Evolutionary conservation across 2,888 invertebrate genomes (phyloP).

Genomic region (Melanchra persicariae): DNA sequence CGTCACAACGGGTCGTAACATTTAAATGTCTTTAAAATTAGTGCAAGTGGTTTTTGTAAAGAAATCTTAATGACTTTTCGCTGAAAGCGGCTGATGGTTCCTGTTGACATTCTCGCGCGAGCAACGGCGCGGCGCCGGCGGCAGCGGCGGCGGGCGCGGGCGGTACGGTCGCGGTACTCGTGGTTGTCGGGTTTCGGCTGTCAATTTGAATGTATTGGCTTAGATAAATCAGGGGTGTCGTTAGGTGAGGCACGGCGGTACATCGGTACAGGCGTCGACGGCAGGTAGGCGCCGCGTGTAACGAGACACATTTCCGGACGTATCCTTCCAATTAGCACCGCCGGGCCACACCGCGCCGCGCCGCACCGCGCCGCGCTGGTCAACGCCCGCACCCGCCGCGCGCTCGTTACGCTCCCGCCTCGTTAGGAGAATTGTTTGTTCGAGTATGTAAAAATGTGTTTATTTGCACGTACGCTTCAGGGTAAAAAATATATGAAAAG

Average conservation of each 20-base stretch:
- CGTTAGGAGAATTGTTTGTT: conserved; percentile 91
- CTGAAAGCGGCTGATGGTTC: conserved; percentile 27
- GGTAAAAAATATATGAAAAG: conserved; percentile 90
- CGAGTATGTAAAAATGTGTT: conserved; percentile 91
- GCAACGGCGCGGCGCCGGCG: conserved; percentile 3
- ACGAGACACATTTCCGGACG: conserved; percentile 87
- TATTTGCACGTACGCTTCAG: conserved; percentile 90
- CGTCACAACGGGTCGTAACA: conserved; percentile 50
- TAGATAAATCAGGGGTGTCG: conserved; percentile 84
- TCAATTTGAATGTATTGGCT: conserved; percentile 83
- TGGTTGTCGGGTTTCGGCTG: conserved; percentile 68
- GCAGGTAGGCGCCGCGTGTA: conserved; percentile 82
- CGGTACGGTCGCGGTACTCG: background rate
- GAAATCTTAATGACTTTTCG: conserved; percentile 35
- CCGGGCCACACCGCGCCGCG: conserved; percentile 67
- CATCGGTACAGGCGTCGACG: conserved; percentile 55
- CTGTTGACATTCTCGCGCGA: conserved; percentile 23
- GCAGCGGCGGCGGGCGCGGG: background rate
- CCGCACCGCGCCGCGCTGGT: conserved; percentile 66
- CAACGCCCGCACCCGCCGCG: conserved; percentile 69
- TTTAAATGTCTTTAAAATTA: conserved; percentile 61
- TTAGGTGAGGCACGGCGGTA: conserved; percentile 68
- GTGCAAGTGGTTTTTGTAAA: conserved; percentile 40
- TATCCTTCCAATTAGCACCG: conserved; percentile 87
- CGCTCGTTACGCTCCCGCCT: conserved; percentile 89